A percentile compares a stretch with the other conserved stretches of the same genome.
phyloP scores from a whole-genome alignment of 2,113 vertebrate species.

The Mohoua ochrocephala region DNA sequence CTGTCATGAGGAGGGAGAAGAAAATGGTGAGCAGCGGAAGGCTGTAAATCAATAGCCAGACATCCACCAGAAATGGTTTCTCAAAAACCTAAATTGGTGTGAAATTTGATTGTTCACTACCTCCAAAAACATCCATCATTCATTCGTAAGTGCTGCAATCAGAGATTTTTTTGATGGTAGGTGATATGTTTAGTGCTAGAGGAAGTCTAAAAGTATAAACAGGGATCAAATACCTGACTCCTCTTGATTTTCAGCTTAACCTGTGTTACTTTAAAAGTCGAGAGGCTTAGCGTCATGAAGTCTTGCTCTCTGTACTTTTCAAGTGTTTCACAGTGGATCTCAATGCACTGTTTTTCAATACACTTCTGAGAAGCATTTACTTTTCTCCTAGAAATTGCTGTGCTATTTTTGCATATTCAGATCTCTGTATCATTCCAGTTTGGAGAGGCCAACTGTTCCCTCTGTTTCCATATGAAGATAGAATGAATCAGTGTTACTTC shows the following conservation, averaged over 20 bases:
- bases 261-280: neutral
- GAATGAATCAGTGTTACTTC: conserved; percentile 56
- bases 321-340: neutral
- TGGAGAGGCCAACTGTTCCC: conserved; percentile 54
- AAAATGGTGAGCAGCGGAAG: neutral
- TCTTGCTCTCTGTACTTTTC: neutral
- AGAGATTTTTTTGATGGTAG: neutral
- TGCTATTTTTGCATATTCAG: conserved; percentile 35
- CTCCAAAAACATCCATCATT: neutral
- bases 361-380: neutral
- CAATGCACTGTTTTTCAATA: neutral
- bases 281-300: neutral
- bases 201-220: neutral
- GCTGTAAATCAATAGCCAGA: neutral
- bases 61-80: neutral
- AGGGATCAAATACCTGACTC: neutral
- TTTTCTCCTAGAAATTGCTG: conserved; percentile 12
- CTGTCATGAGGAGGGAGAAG: neutral
- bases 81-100: neutral
- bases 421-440: conserved; percentile 26
- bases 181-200: neutral
- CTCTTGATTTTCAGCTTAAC: neutral
- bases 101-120: neutral
- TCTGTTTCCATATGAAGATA: conserved; percentile 34
- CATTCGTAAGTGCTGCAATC: rapidly evolving